These are phyloP conservation scores for Coluber constrictor DNA, from an alignment of 2,797 vertebrate species.

Conservation along the genomic window DNA sequence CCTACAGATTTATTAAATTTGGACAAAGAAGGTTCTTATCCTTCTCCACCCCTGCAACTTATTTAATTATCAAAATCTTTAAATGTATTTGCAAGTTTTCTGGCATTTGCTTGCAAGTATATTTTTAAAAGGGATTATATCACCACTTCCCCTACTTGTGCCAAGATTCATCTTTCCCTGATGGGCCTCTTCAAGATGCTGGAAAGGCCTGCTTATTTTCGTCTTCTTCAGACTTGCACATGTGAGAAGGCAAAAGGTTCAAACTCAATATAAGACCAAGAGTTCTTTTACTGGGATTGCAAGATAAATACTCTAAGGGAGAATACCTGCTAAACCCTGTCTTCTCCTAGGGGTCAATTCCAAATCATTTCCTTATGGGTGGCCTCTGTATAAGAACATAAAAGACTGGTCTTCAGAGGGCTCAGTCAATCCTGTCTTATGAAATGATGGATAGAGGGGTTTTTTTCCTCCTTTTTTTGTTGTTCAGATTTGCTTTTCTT, in stretches of 20 bases:
- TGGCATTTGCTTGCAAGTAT: conserved; percentile 14
- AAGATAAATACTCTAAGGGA: neutral
- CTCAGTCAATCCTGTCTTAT: neutral
- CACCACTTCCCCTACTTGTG: conserved; percentile 16
- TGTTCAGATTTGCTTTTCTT: no score
- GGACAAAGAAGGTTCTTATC: neutral
- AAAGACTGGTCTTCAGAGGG: neutral
- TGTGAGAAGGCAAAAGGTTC: neutral
- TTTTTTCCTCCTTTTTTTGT: no score
- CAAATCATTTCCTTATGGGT: neutral
- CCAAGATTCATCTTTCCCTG: conserved; percentile 25
- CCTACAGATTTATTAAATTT: neutral
- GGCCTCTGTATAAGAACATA: neutral
- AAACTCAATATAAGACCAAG: neutral
- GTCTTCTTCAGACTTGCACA: neutral
- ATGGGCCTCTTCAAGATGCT: conserved; percentile 18
- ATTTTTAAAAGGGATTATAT: conserved; percentile 26
- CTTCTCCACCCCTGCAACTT: neutral
- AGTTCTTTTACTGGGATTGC: neutral
- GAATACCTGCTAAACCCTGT: neutral
- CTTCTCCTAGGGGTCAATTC: neutral
- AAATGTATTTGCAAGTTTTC: conserved; percentile 10
- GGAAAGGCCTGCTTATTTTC: neutral
- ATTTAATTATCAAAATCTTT: neutral
- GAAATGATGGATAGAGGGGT: no score